A percentile compares a stretch with the other conserved stretches of the same genome.
Conservation (phyloP, 2,797 vertebrate species). For the Rhabdophis nuchalis region DNA sequence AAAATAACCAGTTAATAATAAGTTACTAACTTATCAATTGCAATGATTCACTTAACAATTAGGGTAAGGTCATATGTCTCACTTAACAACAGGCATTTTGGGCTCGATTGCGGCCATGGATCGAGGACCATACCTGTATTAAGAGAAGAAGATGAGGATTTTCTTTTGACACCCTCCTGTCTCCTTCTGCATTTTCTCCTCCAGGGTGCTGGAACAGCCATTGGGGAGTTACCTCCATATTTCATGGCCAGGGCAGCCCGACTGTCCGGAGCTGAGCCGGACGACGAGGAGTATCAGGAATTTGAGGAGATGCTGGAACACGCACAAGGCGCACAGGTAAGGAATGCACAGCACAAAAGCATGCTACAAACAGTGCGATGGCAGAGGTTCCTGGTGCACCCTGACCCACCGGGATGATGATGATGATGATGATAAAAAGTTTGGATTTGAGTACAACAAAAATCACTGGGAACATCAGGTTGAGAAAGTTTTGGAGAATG, state of each 20-base stretch:
- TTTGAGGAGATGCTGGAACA: constrained; percentile 99
- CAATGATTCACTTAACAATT: too few species aligned
- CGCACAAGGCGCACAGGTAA: constrained; percentile 88
- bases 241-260: constrained; percentile 97
- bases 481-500: too few species aligned
- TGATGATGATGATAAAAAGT: too few species aligned
- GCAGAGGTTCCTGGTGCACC: not conserved
- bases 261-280: constrained; percentile 92
- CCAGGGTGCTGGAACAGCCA: constrained; percentile 94
- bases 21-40: too few species aligned
- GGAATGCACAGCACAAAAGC: constrained; percentile 32
- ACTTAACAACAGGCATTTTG: too few species aligned
- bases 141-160: not conserved
- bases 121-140: too few species aligned
- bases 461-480: too few species aligned
- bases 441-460: too few species aligned
- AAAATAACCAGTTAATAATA: too few species aligned
- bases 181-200: not conserved
- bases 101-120: too few species aligned
- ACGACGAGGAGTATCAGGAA: constrained; percentile 97
- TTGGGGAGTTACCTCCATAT: constrained; percentile 95
- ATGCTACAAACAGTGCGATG: not conserved
- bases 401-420: too few species aligned
- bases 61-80: too few species aligned
- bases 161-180: not conserved